These are phyloP conservation scores for Montipora capricornis DNA, from an alignment of 64 coral and sea anemone genomes.

Conservation along the genomic window DNA sequence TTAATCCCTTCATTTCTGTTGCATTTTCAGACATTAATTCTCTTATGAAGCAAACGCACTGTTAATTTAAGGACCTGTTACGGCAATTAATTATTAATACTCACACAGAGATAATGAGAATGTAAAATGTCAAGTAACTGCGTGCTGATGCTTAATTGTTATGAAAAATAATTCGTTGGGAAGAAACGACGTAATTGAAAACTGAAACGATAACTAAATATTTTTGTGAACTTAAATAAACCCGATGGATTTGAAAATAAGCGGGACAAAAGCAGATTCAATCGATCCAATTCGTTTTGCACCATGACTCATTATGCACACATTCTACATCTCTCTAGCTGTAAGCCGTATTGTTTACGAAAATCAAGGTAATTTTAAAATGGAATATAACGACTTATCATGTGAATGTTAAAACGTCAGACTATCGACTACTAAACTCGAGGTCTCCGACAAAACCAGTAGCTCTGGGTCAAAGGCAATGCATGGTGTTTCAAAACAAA, in stretches of 20 bases:
- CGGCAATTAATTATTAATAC: slow-evolving; percentile 33
- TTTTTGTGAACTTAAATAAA: too few relatives aligned
- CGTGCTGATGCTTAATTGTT: neutral
- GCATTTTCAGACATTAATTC: neutral
- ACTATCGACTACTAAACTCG: neutral
- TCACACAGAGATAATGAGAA: neutral
- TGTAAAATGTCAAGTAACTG: slow-evolving; percentile 10
- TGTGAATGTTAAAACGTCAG: neutral
- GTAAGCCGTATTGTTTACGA: neutral
- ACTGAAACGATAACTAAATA: neutral
- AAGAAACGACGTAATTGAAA: neutral
- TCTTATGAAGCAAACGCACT: neutral
- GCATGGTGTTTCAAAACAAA: too few relatives aligned
- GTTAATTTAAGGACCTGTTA: slow-evolving; percentile 23
- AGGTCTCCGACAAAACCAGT: neutral
- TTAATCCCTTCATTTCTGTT: neutral
- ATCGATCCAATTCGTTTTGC: neutral
- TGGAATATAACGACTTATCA: neutral
- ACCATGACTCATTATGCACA: neutral
- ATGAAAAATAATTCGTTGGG: neutral
- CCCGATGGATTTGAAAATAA: neutral
- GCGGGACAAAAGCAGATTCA: neutral
- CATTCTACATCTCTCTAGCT: neutral
- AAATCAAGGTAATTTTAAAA: slow-evolving; percentile 45
- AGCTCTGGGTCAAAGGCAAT: too few relatives aligned